Base-by-base conservation (phyloP, 2,113 vertebrate genomes). In the Willisornis vidua region DNA sequence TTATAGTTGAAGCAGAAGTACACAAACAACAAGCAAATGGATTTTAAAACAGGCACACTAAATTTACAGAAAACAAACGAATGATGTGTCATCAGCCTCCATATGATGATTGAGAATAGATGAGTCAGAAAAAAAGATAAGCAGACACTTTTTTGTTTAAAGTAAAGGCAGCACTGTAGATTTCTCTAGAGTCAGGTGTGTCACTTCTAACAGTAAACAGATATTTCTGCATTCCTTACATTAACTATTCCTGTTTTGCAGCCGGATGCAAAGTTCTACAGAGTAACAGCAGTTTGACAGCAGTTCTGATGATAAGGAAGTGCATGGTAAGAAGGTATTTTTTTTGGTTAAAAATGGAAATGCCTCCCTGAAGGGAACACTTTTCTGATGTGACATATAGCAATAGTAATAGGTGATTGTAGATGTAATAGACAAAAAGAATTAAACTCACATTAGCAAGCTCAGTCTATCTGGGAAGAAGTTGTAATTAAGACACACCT, bases 391-490 rank as follows among this genome's bases (percentile, higher is more conserved):
- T 84, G 84, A 90, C 89, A 85, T 52, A 87, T 91, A 85, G 19
- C 41, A 70, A 73, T 43, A 96, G 51, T 91, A 93, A 95, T 87
- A 93, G 68, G 61, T 88, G 70, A 90, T n/a, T 26, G 8, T 63
- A 95, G 76, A 85, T 87, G 94, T 97, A 96, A 91, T 89, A 91
- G 62, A 76, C 61, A 95, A 86, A 94, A 97, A 94, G 93, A 97
- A 97, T 96, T 96, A 93, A 94, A 97, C 92, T 79, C 88, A 80
- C 88, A 79, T 55, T 91, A 55, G 48, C 71, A 95, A 76, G 33
- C 68, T 93, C 63, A 83, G 19, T 91, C 58, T 95, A 87, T 93
- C 83, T 65, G 45, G 18, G 62, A 96, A 29, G 67, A 51, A 93
- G 20, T 31, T 83, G 73, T 79, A 94, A 96, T 96, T 94, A 97